These are phyloP conservation scores for Xestobium rufovillosum DNA, from an alignment of 2,888 invertebrate species.

Conservation along the genomic window DNA sequence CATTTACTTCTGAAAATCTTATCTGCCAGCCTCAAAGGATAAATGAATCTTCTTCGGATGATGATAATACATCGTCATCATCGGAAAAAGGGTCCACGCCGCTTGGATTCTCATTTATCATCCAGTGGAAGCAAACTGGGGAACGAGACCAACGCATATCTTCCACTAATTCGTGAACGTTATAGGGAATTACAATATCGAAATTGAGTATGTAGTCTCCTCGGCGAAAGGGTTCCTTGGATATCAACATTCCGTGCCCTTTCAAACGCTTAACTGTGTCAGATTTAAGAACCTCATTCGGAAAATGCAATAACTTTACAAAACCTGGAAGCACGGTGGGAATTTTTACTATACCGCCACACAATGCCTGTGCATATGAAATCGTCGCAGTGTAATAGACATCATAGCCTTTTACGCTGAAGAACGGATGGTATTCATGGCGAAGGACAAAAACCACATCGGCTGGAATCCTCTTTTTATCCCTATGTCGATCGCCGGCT, in stretches of 20 bases:
- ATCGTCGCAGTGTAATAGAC: constrained; percentile 82
- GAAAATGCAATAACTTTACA: constrained; percentile 67
- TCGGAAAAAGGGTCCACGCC: no score
- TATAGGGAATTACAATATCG: constrained; percentile 90
- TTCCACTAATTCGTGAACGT: constrained; percentile 66
- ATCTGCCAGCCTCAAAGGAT: no score
- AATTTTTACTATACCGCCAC: constrained; percentile 79
- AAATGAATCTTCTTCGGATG: no score
- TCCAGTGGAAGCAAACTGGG: no score
- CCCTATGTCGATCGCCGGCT: constrained; percentile 90
- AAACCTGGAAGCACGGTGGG: constrained; percentile 82
- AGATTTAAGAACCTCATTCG: constrained; percentile 81
- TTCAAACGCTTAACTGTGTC: constrained; percentile 81
- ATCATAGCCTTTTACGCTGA: constrained; percentile 91
- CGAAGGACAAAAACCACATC: constrained; percentile 95
- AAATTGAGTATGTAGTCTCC: constrained; percentile 92
- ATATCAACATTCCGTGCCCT: constrained; percentile 85
- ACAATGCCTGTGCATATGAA: constrained; percentile 79
- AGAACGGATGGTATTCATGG: constrained; percentile 86
- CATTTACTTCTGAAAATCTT: no score
- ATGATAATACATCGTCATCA: no score
- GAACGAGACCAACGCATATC: no score
- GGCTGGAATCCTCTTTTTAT: constrained; percentile 90
- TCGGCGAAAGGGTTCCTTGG: constrained; percentile 83
- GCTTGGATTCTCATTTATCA: no score